Conservation (phyloP, 2,888 invertebrate genomes). For the Aricia artaxerxes region DNA sequence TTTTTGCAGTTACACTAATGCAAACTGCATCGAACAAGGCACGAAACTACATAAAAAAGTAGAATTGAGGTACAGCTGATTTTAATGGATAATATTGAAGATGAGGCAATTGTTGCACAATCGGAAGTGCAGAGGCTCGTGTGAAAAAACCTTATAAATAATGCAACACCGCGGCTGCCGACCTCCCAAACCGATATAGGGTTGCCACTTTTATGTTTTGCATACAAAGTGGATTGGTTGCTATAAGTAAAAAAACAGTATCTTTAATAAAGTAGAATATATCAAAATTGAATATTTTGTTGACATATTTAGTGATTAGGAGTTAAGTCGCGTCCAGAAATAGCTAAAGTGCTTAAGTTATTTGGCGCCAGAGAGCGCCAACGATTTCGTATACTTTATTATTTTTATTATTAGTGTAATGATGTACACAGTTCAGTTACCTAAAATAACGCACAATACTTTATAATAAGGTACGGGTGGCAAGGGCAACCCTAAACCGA, state of each 20-base stretch:
- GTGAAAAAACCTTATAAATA: conserved; percentile 26
- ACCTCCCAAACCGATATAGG: neutral
- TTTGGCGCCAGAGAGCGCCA: no score
- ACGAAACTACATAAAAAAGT: neutral
- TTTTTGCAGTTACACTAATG: no score
- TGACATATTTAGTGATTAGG: no score
- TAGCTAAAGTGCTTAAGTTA: neutral
- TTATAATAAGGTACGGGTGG: neutral
- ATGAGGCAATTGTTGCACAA: conserved; percentile 14
- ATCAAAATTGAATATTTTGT: neutral
- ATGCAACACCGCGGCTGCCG: neutral
- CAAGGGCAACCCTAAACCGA: neutral
- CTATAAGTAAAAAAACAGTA: no score
- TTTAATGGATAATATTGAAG: conserved; percentile 7
- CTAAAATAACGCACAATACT: neutral
- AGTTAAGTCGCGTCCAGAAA: neutral
- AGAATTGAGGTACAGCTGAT: neutral
- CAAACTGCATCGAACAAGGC: no score
- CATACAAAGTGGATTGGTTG: no score
- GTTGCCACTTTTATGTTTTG: neutral
- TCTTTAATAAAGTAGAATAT: no score
- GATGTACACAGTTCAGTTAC: neutral
- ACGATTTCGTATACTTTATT: neutral
- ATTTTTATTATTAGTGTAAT: no score
- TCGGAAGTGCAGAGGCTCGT: conserved; percentile 2